Evolutionary conservation across 2,888 invertebrate species (phyloP), one percentile per base, ranked within the genome.

Genomic region (Chymomyza amoena): DNA sequence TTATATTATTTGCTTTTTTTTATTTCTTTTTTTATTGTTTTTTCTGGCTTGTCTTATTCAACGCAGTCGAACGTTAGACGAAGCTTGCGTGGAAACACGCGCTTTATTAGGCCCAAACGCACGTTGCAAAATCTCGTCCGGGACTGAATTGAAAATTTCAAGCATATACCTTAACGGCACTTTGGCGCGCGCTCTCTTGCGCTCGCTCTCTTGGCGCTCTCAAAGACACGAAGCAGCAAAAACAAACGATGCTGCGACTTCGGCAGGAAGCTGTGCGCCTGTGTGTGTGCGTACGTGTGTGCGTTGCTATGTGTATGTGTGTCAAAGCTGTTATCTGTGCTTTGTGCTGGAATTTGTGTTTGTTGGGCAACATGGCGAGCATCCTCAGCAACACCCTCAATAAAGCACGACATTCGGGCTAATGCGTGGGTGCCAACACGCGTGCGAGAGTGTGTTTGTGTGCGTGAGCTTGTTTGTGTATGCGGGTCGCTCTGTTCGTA

Each of bases 111-210:
- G 62, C 54, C 50, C 64, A 77, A 84, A 87, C 87, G 85, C 87
- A 89, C 83, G 84, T 84, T 80, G 75, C 83, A 72, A 90, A 88
- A 87, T 90, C 90, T 91, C 89, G 87, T 90, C 90, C 90, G 89
- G 90, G 91, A 91, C 91, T 91, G 88, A 85, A 84, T 72, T 75
- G 75, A 81, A 84, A 77, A 81, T 84, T 84, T 77, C 73, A 80
- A 78, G 73, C 79, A 75, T 66, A 80, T 86, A 86, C 80, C 81
- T 82, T 63, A 25, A 50, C 51, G 67, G 61, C 18, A 51, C 45
- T 20, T 18, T 50, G 39, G 52, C 51, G 50, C 67, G 13, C 67
- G 63, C 68, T 52, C 51, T 7, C 59, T 59, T 28, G 57, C n/a
- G n/a, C 66, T 50, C 60, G 36, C 54, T 62, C 45, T 50, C 25